Conservation (phyloP, 2,113 vertebrate genomes). For the Phyllostomus discolor region DNA sequence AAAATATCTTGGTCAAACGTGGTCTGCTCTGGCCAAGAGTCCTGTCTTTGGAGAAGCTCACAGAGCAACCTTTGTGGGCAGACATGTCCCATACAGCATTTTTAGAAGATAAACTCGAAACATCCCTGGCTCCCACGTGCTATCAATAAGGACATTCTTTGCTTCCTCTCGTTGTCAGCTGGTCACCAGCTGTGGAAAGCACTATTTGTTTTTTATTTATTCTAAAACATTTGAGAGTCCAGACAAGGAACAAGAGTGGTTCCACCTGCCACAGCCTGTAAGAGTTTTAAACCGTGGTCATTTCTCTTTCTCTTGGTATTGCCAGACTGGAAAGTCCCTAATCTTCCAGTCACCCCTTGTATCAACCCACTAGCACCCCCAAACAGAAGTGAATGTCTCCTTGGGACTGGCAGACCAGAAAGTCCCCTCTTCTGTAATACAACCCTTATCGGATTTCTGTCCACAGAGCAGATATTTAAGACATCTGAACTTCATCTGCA, state of each 20-base stretch:
- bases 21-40: not conserved
- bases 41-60: not conserved
- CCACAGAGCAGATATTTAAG: slow-evolving; percentile 35
- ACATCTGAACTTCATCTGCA: not conserved
- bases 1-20: not conserved
- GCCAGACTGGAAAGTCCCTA: not conserved
- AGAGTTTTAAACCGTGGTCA: not conserved
- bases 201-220: not conserved
- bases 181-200: not conserved
- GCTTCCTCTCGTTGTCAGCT: not conserved
- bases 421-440: not conserved
- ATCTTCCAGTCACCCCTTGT: not conserved
- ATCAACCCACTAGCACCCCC: not conserved
- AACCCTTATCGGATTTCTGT: slow-evolving; percentile 2
- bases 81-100: not conserved
- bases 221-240: not conserved
- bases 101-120: not conserved
- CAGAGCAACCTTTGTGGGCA: not conserved
- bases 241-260: not conserved
- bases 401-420: not conserved
- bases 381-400: not conserved
- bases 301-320: not conserved
- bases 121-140: rapidly evolving
- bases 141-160: rapidly evolving
- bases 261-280: rapidly evolving